These are phyloP conservation scores for Chaetogeoica ovagalla DNA, from an alignment of 2,888 invertebrate species.

Conservation along the genomic window DNA sequence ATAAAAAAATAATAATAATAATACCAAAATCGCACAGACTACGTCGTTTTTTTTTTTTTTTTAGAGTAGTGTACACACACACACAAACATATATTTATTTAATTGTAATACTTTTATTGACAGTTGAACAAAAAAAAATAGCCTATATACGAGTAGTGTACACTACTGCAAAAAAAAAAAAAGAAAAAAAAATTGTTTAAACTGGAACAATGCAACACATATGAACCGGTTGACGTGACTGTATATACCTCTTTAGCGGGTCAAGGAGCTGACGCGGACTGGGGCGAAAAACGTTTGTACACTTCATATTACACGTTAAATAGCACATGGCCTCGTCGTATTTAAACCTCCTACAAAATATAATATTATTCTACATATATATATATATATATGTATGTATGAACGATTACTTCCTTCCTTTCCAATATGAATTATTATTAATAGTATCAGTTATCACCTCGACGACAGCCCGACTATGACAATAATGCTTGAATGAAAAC, in stretches of 20 bases:
- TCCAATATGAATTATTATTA: slow-evolving; percentile 36
- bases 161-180: slow-evolving; percentile 9
- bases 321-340: slow-evolving; percentile 51
- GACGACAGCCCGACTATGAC: background rate
- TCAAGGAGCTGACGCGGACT: slow-evolving; percentile 53
- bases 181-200: slow-evolving; percentile 11
- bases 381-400: background rate
- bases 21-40: slow-evolving; percentile 10
- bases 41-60: background rate
- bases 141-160: slow-evolving; percentile 25
- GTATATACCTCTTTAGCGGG: slow-evolving; percentile 40
- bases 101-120: slow-evolving; percentile 41
- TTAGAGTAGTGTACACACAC: background rate
- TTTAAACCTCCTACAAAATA: slow-evolving; percentile 49
- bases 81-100: slow-evolving; percentile 16
- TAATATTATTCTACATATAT: background rate
- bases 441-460: slow-evolving; percentile 6
- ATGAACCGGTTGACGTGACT: slow-evolving; percentile 52
- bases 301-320: slow-evolving; percentile 38
- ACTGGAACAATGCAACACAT: slow-evolving; percentile 48
- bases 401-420: slow-evolving; percentile 51
- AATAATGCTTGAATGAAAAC: slow-evolving; percentile 20
- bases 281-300: slow-evolving; percentile 51
- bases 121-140: slow-evolving; percentile 30
- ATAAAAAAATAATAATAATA: too few species aligned